These are phyloP conservation scores for Ceratosolen solmsi DNA, from an alignment of 1,140 invertebrate genomes.

Conservation along the genomic window DNA sequence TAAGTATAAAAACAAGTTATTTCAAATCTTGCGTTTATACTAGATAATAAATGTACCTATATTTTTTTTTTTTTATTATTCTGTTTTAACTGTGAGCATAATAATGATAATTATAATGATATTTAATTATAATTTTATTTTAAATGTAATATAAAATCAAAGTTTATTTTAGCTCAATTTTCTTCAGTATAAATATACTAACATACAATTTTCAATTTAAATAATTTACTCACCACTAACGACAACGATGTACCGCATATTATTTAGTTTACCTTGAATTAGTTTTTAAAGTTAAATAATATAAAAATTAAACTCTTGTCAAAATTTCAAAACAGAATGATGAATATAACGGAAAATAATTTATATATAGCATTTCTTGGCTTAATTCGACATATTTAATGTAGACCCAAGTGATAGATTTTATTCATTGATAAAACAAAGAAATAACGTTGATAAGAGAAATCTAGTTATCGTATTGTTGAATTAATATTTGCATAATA, in stretches of 20 bases:
- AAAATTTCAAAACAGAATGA: not conserved
- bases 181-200: too few species aligned
- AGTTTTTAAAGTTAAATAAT: not conserved
- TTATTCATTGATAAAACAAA: conserved; percentile 5
- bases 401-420: not conserved
- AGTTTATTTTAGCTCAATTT: too few species aligned
- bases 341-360: not conserved
- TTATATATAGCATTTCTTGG: not conserved
- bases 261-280: not conserved
- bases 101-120: too few species aligned
- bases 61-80: too few species aligned
- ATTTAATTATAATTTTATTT: too few species aligned
- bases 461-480: not conserved
- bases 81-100: too few species aligned
- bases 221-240: not conserved
- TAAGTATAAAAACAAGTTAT: too few species aligned
- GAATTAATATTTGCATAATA: not conserved
- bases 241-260: not conserved
- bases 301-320: not conserved
- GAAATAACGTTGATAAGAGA: conserved; percentile 5
- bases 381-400: not conserved
- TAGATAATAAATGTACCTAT: too few species aligned
- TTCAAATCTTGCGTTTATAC: too few species aligned
- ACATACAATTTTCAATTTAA: not conserved
- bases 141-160: too few species aligned